Conservation (phyloP, 2,113 vertebrate genomes). For the Fulica atra region DNA sequence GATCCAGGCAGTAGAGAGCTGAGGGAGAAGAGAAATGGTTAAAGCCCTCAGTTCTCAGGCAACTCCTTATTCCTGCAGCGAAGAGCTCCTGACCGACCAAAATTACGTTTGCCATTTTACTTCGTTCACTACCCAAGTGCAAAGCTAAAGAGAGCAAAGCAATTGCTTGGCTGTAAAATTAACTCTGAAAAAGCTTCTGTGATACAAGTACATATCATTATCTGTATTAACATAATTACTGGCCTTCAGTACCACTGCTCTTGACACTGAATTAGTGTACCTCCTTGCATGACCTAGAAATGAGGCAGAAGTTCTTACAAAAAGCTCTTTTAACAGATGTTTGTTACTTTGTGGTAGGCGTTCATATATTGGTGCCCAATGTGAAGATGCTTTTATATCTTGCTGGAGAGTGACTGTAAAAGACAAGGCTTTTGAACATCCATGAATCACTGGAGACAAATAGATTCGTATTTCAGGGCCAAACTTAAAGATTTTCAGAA, state of each 20-base stretch:
- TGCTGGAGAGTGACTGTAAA: background rate
- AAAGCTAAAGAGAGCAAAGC: slow-evolving; percentile 8
- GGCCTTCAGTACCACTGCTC: background rate
- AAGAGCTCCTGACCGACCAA: background rate
- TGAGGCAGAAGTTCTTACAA: background rate
- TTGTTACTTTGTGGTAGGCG: background rate
- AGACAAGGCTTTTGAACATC: background rate
- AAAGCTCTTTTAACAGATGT: background rate
- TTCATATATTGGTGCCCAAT: background rate
- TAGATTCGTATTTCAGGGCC: background rate
- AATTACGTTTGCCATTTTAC: background rate
- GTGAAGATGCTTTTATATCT: background rate
- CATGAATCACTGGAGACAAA: background rate
- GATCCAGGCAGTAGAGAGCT: background rate
- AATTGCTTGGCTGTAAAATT: slow-evolving; percentile 30
- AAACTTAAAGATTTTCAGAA: background rate
- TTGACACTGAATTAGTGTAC: slow-evolving; percentile 11
- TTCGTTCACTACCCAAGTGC: background rate
- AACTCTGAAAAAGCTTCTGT: slow-evolving; percentile 25
- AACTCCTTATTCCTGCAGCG: background rate
- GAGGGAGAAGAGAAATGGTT: background rate
- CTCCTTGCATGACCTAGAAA: background rate
- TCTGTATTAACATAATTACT: slow-evolving; percentile 27
- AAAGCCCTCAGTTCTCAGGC: background rate
- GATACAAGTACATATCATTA: slow-evolving; percentile 16